These are phyloP conservation scores for Rutilus rutilus DNA, from an alignment of 2,113 vertebrate species.

Conservation along the genomic window DNA sequence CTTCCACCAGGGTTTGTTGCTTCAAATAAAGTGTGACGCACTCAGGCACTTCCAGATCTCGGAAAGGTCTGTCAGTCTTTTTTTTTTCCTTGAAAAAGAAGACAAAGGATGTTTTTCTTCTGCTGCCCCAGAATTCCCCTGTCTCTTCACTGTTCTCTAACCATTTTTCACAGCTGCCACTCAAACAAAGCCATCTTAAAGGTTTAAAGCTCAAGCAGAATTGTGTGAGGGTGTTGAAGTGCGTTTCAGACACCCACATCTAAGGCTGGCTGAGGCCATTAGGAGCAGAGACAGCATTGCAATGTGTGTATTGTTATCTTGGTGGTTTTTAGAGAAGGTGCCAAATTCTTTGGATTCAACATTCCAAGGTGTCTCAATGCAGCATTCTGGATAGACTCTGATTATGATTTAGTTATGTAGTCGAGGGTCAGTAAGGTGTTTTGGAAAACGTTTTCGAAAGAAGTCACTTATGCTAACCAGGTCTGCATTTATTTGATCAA, in stretches of 20 bases:
- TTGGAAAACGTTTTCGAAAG: background rate
- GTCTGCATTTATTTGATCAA: background rate
- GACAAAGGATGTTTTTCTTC: slow-evolving; percentile 35
- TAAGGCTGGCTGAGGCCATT: slow-evolving; percentile 35
- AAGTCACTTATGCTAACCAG: background rate
- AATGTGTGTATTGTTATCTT: slow-evolving; percentile 23
- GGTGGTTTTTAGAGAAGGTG: background rate
- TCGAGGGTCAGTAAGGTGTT: background rate
- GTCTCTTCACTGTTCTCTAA: slow-evolving; percentile 20
- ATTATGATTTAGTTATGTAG: background rate
- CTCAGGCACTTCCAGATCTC: slow-evolving; percentile 12
- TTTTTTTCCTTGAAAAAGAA: slow-evolving; percentile 30
- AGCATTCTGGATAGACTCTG: background rate
- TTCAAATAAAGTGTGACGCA: slow-evolving; percentile 23
- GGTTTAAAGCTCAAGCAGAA: slow-evolving; percentile 33
- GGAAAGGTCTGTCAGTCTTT: slow-evolving; percentile 43
- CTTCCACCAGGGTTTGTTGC: slow-evolving; percentile 25
- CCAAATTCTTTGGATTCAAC: background rate
- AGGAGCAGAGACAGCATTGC: slow-evolving; percentile 29
- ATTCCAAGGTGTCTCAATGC: background rate
- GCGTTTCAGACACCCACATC: slow-evolving; percentile 18
- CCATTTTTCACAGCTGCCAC: slow-evolving; percentile 22
- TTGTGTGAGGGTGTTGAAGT: slow-evolving; percentile 32
- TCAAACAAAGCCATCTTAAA: slow-evolving; percentile 14
- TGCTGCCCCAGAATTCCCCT: slow-evolving; percentile 21